Conservation (phyloP, 2,888 invertebrate species). For the Ectemnius cavifrons region DNA sequence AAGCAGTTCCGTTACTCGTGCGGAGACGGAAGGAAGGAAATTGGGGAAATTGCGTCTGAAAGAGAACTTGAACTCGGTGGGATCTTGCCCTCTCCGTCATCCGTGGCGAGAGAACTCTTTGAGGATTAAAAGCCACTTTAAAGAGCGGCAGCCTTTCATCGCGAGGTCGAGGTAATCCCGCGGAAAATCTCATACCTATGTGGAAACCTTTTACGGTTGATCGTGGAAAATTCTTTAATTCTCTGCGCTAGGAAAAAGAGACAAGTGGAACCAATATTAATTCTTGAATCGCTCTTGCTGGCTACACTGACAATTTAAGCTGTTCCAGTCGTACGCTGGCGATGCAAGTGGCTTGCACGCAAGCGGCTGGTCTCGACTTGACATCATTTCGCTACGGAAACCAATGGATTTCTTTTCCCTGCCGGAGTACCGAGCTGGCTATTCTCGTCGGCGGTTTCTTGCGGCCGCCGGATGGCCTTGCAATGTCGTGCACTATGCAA, state of each 20-base stretch:
- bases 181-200: slow-evolving; percentile 26
- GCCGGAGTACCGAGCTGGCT: slow-evolving; percentile 30
- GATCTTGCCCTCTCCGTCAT: no score
- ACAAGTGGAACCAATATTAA: no score
- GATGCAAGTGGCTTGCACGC: no score
- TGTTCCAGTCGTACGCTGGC: no score
- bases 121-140: slow-evolving; percentile 32
- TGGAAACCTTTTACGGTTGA: background rate
- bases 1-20: slow-evolving; percentile 24
- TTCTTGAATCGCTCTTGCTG: no score
- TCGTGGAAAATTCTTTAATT: background rate
- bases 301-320: no score
- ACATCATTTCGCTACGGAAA: slow-evolving; percentile 31
- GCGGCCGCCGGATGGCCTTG: slow-evolving; percentile 58
- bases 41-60: slow-evolving; percentile 6
- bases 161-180: slow-evolving; percentile 18
- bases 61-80: slow-evolving; percentile 13
- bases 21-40: slow-evolving; percentile 18
- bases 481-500: slow-evolving; percentile 55
- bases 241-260: no score
- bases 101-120: slow-evolving; percentile 8
- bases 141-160: slow-evolving; percentile 27
- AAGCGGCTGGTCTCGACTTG: slow-evolving; percentile 12
- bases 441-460: slow-evolving; percentile 49
- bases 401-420: slow-evolving; percentile 30